These are phyloP conservation scores for Eupsittula cactorum DNA, from an alignment of 2,113 vertebrate species.

Conservation along the genomic window DNA sequence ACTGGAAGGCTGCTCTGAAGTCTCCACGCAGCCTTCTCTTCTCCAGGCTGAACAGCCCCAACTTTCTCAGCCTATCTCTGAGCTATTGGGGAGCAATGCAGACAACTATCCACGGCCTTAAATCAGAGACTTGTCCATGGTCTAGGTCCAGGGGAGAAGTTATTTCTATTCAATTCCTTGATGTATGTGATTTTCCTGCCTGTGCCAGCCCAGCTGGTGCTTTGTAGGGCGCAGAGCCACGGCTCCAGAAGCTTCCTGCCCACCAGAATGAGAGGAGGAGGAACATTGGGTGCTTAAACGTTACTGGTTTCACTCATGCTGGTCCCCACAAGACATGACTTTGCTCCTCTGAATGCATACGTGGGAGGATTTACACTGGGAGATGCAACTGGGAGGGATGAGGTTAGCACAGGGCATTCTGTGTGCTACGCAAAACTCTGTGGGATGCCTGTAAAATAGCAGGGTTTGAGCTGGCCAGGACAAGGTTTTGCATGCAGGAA, in stretches of 20 bases:
- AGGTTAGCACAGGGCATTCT: neutral
- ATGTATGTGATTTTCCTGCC: neutral
- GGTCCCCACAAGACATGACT: neutral
- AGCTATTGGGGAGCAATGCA: neutral
- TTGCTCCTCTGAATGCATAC: neutral
- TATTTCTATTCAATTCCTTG: neutral
- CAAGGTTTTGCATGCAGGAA: neutral
- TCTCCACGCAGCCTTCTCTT: no score
- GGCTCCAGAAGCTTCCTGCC: neutral
- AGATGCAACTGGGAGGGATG: neutral
- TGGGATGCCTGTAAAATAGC: neutral
- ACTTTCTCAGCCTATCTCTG: no score
- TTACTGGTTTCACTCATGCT: neutral
- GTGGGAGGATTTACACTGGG: neutral
- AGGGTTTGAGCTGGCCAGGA: neutral
- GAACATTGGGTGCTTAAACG: neutral
- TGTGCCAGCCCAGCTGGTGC: neutral
- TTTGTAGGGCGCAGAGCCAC: neutral
- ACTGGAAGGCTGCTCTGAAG: no score
- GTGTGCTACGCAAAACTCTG: neutral
- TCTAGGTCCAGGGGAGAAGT: neutral
- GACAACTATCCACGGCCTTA: fast-evolving
- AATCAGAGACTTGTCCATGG: neutral
- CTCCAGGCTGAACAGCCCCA: no score
- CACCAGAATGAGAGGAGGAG: neutral